These are phyloP conservation scores for Promerops cafer DNA, from an alignment of 2,113 vertebrate species.

Conservation along the genomic window DNA sequence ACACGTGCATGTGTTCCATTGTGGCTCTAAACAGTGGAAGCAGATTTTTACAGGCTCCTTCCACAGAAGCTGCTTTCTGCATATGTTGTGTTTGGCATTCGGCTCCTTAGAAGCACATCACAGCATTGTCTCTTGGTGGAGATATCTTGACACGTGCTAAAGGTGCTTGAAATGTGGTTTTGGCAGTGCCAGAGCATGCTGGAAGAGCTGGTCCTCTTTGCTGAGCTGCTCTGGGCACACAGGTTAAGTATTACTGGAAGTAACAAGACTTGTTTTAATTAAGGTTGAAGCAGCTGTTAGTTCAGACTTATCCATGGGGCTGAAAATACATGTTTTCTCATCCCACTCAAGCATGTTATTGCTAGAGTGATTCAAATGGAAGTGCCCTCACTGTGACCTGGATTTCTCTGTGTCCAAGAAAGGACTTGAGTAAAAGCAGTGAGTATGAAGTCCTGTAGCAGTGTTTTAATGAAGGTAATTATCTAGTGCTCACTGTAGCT, in stretches of 20 bases:
- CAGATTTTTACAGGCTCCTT: neutral
- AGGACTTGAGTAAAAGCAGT: neutral
- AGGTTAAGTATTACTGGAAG: neutral
- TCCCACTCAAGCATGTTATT: neutral
- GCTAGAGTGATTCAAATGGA: neutral
- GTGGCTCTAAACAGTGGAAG: neutral
- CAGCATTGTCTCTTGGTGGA: neutral
- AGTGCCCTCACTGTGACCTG: neutral
- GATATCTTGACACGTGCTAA: neutral
- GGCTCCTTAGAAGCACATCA: neutral
- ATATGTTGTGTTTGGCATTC: neutral
- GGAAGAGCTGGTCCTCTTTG: neutral
- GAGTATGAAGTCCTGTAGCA: neutral
- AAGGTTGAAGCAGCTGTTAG: neutral
- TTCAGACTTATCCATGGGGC: neutral
- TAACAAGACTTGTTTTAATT: neutral
- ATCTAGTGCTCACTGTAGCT: neutral
- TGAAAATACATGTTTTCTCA: neutral
- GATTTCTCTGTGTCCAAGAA: neutral
- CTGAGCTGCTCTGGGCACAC: neutral
- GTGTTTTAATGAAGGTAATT: neutral
- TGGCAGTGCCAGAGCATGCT: neutral
- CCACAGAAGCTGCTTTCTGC: neutral
- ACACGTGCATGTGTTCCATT: neutral
- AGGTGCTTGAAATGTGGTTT: neutral